Base-by-base conservation (phyloP, 2,113 vertebrate species). In the Monarcha castaneiventris region DNA sequence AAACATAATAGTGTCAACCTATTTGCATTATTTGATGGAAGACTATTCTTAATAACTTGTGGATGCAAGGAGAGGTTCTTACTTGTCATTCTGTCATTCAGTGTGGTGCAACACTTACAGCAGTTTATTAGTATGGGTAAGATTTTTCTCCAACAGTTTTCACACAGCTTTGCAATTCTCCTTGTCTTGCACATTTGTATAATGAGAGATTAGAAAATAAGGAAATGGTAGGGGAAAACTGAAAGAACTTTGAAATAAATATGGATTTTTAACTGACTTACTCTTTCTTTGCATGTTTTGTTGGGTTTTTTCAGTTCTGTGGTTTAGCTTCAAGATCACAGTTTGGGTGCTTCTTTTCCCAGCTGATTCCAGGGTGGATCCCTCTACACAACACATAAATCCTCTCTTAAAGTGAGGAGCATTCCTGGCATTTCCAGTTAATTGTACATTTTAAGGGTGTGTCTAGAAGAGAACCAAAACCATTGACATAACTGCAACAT, bases 191-290 rank as follows among this genome's bases (percentile, higher is more conserved):
- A 46, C 14, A 79, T 51, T 11, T 58, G 17, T 35, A 30, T n/a
- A 52, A 48, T 11, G 18, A 84, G 22, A 55, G 11, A 48, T 61
- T 27, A 61, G 20, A 73, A 89, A 77, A 68, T 39, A 74, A 77
- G 32, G 14, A 72, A 51, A 51, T 30, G 1, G 4, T 20, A 2
- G 1, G 18, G 3, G 11, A 6, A 41, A 68, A 32, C 3, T 59
- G 68, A 29, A 71, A 75, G 3, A 75, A 39, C 6, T 74, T 56
- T 12, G 2, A 33, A 52, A 64, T 51, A 77, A 62, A 74, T 62
- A 33, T 33, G 8, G 9, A 54, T 91, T 78, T 19, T 58, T 62
- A 56, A 66, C 7, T 16, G 11, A 52, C 46, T 68, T 56, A 9
- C 33, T 64, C 5, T 43, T 46, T 41, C 16, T 23, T 44, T 61